Evolutionary conservation across 2,797 vertebrate genomes (phyloP), one percentile per base, ranked within the genome.

Genomic region (Hoplostethus mediterraneus): DNA sequence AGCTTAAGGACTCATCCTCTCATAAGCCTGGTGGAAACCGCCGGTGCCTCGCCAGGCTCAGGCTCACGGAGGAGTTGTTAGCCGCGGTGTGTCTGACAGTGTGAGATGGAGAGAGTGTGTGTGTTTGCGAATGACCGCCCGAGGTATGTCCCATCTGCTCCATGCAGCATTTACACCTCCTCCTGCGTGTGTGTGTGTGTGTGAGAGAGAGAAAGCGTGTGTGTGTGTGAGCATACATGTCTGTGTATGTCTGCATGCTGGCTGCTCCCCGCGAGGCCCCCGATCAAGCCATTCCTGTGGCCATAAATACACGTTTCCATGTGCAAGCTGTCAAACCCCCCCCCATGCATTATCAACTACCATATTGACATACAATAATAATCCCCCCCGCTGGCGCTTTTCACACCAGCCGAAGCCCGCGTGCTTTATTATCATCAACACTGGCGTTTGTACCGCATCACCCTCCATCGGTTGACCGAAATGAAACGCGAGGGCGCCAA

Each of bases 141-240:
- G 63, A 90, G 87, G 91, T 81, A 64, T 44, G 63, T 67, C 73
- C 92, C 92, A 93, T 92, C 92, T 93, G 92, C 77, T 88, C 85
- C 8, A 11, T 75, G 84, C 81, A 84, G 84, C 89, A 72, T 77
- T 73, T 57, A 69, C 68, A 74, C 76, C 81, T 81, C 84, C 77
- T 80, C 82, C 61, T 65, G 80, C 74, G 69, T 77, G 59, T 75
- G 45, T 80, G 69, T 62, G 45, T 69, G 73, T 71, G 53, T 75
- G 66, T 75, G 38, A 30, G 79, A 33, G 53, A 61, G 17, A 44
- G 10, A 40, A 75, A 11, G 65, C 67, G 70, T 61, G 80, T 48
- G 38, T 25, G 36, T 25, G 56, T 48, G 42, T 48, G 42, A 33
- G 54, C 45, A 17, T 47, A 40, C 28, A 40, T 45, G 42, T 61